Evolutionary conservation across 2,797 vertebrate genomes (phyloP), one percentile per base, ranked within the genome.

Genomic region (Microcaecilia unicolor): DNA sequence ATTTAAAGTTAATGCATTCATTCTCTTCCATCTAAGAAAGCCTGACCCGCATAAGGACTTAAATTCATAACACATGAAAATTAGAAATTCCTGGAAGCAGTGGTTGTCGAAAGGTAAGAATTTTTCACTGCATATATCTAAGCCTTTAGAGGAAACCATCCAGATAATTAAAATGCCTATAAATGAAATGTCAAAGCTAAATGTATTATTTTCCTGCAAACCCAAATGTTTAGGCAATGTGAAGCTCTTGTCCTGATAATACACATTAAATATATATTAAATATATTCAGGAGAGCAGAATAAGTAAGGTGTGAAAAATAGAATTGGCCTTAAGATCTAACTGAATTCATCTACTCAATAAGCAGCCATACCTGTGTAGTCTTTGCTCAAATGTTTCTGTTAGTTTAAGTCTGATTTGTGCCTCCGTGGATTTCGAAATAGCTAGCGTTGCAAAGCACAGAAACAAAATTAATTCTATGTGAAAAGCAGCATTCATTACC

Each of bases 11-110:
- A 74, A 58, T 61, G 41, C 61, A 69, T 66, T 74, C 65, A 34
- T 36, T 78, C 46, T 74, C 48, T 45, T 53, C 55, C 66, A 38
- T 26, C 58, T 70, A 48, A 62, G 61, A 64, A 74, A 77, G 53
- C 30, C 51, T 76, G 67, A 78, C 70, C 67, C n/a, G 28, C 34
- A 33, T 54, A 62, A 50, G 21, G 71, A 83, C 74, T 80, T 79
- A 77, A 77, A 84, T 77, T 78, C 72, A 79, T 72, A 83, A 72
- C 66, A 80, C 68, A 76, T 72, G 71, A 80, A 81, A 78, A 81
- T 83, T 76, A 78, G 63, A 65, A 67, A 65, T 51, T 80, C 56
- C 55, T 76, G 38, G 66, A 80, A 80, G 50, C 49, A 72, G 55
- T 72, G 33, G 27, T 40, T 37, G 31, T 31, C 34, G 18, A 12